Evolutionary conservation across 2,888 invertebrate species (phyloP).

Genomic region (Ryuthela nishihirai): DNA sequence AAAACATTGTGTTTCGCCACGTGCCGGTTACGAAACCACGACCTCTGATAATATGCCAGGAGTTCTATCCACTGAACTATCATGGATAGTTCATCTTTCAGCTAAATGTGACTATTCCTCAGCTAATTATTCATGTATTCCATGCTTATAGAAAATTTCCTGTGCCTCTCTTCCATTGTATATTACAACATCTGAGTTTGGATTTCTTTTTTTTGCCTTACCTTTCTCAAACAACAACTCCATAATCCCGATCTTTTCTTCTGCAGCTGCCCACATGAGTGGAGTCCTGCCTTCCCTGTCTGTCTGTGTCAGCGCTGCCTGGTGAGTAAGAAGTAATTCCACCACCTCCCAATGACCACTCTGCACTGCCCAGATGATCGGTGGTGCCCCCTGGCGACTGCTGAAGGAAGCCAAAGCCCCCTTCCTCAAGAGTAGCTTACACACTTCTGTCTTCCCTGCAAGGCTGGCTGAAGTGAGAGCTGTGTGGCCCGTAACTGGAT

Average conservation of each 20-base stretch:
- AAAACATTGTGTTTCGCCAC: too few relatives aligned
- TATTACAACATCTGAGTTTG: too few relatives aligned
- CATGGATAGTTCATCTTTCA: too few relatives aligned
- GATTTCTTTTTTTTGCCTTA: conserved; percentile 47
- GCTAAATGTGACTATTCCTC: too few relatives aligned
- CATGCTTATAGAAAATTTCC: too few relatives aligned
- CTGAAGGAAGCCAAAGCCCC: conserved; percentile 66
- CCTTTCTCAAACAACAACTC: conserved; percentile 81
- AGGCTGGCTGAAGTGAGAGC: conserved; percentile 81
- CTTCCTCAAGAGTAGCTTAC: conserved; percentile 68
- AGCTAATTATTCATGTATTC: too few relatives aligned
- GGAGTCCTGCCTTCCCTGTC: conserved; percentile 76
- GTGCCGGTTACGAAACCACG: too few relatives aligned
- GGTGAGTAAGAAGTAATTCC: conserved; percentile 64
- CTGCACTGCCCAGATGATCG: conserved; percentile 78
- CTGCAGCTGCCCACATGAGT: conserved; percentile 82
- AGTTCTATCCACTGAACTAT: too few relatives aligned
- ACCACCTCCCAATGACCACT: conserved; percentile 87
- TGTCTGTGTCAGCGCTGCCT: conserved; percentile 61
- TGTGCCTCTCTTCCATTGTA: too few relatives aligned
- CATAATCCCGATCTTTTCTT: conserved; percentile 83
- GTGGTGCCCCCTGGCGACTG: conserved; percentile 61
- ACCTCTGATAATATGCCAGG: too few relatives aligned
- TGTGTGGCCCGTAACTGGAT: conserved; percentile 73
- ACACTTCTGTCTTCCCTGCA: conserved; percentile 74